Evolutionary conservation across 2,888 invertebrate genomes (phyloP), one percentile per base, ranked within the genome.

Genomic region (Standfussiana lucernea): DNA sequence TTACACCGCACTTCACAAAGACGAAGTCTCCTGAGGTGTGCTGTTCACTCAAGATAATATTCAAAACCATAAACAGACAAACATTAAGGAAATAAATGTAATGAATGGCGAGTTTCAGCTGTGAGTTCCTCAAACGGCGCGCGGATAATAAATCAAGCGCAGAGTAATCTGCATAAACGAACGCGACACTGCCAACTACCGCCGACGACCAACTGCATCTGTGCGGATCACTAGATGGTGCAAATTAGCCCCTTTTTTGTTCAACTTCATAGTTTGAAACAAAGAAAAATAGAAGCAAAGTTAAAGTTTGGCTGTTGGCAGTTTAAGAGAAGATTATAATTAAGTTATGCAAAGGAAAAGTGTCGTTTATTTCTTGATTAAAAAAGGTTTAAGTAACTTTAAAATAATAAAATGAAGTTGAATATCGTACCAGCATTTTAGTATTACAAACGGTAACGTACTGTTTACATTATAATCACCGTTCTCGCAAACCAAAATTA

Each of bases 131-230:
- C 72, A 73, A 82, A 80, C 71, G 82, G 50, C 66, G 53, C 42
- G 87, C 75, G 76, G 78, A 84, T 89, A 90, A 91, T 92, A 91
- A 89, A 89, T 89, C 85, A 87, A 83, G 87, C 85, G 86, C 71
- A 75, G 84, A 80, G 82, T 90, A 91, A 93, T 93, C 91, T 93
- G 88, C 93, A 93, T 93, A 91, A 92, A 90, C 87, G 89, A 32
- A 79, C 47, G 72, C 75, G 81, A 86, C 88, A 89, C 89, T 90
- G 86, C 75, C 86, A 89, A 85, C 87, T 87, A 72, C 71, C 74
- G 76, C 77, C 81, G 73, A 62, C 75, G 74, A 71, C 67, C 32
- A 24, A 56, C 76, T 86, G 83, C 82, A 73, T 73, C 80, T 50
- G 59, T 42, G 50, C 28, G 50, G 67, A 37, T 59, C 76, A 72